Evolutionary conservation across 1,140 invertebrate species (phyloP).

Genomic region (Drosophila cardini): DNA sequence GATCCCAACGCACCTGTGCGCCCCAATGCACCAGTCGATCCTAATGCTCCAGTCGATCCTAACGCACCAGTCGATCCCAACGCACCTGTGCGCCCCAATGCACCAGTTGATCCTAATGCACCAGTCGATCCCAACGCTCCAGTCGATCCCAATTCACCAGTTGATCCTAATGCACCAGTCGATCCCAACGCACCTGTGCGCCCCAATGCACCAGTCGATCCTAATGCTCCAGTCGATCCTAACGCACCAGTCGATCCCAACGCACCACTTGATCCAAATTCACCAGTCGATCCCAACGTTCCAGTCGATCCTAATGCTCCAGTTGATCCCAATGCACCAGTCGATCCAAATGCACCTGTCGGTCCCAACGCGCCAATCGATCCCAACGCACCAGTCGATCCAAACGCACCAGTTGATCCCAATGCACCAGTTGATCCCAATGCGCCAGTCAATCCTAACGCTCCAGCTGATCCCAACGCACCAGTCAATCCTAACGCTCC

Average conservation of each 20-base stretch:
- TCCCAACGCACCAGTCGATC: constrained; percentile 13
- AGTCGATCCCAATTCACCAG: constrained; percentile 34
- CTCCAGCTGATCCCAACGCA: constrained; percentile 19
- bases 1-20: constrained; percentile 26
- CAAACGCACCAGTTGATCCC: constrained; percentile 13
- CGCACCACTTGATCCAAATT: constrained; percentile 23
- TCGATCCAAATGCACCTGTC: constrained; percentile 11
- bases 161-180: constrained; percentile 28
- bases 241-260: constrained; percentile 29
- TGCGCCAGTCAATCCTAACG: constrained; percentile 17
- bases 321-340: constrained; percentile 26
- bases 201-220: constrained; percentile 11
- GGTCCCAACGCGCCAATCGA: constrained; percentile 15
- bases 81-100: constrained; percentile 31
- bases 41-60: constrained; percentile 13
- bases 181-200: constrained; percentile 28
- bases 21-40: constrained; percentile 15
- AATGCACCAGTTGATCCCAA: constrained; percentile 29
- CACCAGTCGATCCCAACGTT: constrained; percentile 34
- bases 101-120: constrained; percentile 25
- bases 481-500: constrained; percentile 20
- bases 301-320: constrained; percentile 30
- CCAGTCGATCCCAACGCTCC: constrained; percentile 24
- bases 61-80: constrained; percentile 24
- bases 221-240: constrained; percentile 15